These are phyloP conservation scores for Anastrepha obliqua DNA, from an alignment of 1,140 invertebrate species.

Conservation along the genomic window DNA sequence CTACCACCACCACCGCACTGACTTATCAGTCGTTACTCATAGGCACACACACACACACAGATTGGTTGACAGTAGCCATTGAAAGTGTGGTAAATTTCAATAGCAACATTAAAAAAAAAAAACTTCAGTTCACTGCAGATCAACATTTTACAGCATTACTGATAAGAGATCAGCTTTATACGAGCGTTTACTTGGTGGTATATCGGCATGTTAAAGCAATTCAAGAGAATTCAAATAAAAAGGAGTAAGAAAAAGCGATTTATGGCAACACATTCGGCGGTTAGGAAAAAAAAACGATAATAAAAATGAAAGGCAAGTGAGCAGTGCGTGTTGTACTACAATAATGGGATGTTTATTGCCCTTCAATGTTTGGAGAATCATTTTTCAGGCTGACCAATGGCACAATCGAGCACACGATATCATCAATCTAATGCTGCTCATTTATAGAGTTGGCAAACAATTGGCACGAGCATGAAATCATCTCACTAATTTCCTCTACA, in stretches of 20 bases:
- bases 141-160: neutral
- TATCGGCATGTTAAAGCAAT: neutral
- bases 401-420: neutral
- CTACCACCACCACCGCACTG: neutral
- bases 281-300: neutral
- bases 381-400: neutral
- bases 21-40: neutral
- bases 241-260: neutral
- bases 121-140: neutral
- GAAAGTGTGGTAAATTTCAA: neutral
- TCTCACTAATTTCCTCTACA: neutral
- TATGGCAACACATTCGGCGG: neutral
- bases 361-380: neutral
- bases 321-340: neutral
- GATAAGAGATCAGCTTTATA: slow-evolving; percentile 30
- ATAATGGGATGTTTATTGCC: slow-evolving; percentile 10
- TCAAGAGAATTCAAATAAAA: neutral
- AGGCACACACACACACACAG: neutral
- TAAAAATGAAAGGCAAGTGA: neutral
- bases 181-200: neutral
- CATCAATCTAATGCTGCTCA: neutral
- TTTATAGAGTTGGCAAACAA: slow-evolving; percentile 2
- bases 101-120: neutral
- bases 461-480: slow-evolving; percentile 11
- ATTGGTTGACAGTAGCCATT: neutral